Percentiles rank a stretch among this genome's conserved stretches.
Conservation (phyloP, 2,797 vertebrate species). For the Chromobotia macracanthus region DNA sequence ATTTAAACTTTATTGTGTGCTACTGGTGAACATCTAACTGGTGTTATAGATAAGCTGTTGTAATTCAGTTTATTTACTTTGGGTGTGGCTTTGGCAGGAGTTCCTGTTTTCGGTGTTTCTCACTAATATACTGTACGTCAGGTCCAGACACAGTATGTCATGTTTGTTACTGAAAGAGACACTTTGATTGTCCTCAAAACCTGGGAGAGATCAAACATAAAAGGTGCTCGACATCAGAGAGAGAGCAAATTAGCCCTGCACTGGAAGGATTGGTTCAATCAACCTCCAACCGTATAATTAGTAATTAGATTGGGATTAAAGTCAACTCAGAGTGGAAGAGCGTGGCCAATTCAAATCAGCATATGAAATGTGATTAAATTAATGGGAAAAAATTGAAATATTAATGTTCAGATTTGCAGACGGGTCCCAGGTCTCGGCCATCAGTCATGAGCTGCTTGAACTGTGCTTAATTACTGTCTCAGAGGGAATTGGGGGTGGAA, state of each 20-base stretch:
- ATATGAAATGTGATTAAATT: constrained; percentile 88
- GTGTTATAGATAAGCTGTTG: background rate
- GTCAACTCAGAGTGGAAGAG: constrained; percentile 80
- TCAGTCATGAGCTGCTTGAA: constrained; percentile 76
- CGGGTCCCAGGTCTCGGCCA: constrained; percentile 70
- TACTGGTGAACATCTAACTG: background rate
- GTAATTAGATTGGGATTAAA: constrained; percentile 87
- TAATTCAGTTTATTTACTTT: background rate
- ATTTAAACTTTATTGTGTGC: background rate
- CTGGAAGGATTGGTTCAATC: constrained; percentile 82
- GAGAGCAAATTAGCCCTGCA: constrained; percentile 80
- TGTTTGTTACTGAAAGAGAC: constrained; percentile 51
- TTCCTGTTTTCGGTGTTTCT: constrained; percentile 19
- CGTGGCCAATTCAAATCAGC: constrained; percentile 85
- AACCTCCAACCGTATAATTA: constrained; percentile 85
- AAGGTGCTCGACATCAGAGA: constrained; percentile 80
- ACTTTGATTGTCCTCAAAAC: constrained; percentile 71
- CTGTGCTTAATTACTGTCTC: constrained; percentile 77
- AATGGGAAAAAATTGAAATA: constrained; percentile 84
- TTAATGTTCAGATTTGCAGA: constrained; percentile 78
- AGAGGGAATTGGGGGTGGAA: constrained; percentile 59
- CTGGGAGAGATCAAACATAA: constrained; percentile 77
- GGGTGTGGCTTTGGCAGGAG: background rate
- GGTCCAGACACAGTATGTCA: constrained; percentile 13
- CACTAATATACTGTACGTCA: constrained; percentile 22